Percentiles rank a stretch among this genome's conserved stretches.
Evolutionary conservation across 2,888 invertebrate genomes (phyloP).

Genomic region (Synergus laeviventris): DNA sequence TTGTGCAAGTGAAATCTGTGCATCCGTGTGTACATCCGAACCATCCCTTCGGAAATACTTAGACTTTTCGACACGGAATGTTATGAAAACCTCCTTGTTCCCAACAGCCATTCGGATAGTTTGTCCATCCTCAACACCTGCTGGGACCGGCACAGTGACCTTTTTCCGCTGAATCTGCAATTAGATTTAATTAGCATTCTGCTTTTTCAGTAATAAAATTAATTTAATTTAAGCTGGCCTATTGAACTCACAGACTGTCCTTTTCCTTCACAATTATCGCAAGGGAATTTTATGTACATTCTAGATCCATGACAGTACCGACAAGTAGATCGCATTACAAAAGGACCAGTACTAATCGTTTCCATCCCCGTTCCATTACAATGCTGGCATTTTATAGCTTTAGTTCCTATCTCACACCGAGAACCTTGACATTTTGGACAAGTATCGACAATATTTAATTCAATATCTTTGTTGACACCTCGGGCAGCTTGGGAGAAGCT

Average conservation of each 20-base stretch:
- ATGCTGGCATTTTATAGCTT: constrained; percentile 90
- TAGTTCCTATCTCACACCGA: constrained; percentile 94
- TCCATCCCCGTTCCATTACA: constrained; percentile 99
- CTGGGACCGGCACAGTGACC: constrained; percentile 96
- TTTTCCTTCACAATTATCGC: constrained; percentile 94
- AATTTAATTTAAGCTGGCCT: constrained; percentile 21
- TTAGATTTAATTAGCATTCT: neutral
- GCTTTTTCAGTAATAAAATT: neutral
- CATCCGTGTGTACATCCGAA: constrained; percentile 97
- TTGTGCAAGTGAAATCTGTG: constrained; percentile 91
- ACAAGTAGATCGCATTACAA: constrained; percentile 97
- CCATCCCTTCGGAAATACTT: constrained; percentile 95
- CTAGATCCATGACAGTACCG: constrained; percentile 92
- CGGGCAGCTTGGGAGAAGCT: constrained; percentile 96
- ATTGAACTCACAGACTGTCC: constrained; percentile 84
- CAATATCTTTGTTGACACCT: constrained; percentile 95
- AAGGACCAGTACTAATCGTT: constrained; percentile 93
- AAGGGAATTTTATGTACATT: constrained; percentile 93
- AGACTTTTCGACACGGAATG: constrained; percentile 93
- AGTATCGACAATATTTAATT: constrained; percentile 93
- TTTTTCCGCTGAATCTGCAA: constrained; percentile 87
- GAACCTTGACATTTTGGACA: constrained; percentile 93
- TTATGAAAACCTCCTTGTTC: constrained; percentile 93
- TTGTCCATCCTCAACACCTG: constrained; percentile 97
- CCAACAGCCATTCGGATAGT: constrained; percentile 96